Conservation (phyloP, 1,140 invertebrate species). For the Drosophila busckii region DNA sequence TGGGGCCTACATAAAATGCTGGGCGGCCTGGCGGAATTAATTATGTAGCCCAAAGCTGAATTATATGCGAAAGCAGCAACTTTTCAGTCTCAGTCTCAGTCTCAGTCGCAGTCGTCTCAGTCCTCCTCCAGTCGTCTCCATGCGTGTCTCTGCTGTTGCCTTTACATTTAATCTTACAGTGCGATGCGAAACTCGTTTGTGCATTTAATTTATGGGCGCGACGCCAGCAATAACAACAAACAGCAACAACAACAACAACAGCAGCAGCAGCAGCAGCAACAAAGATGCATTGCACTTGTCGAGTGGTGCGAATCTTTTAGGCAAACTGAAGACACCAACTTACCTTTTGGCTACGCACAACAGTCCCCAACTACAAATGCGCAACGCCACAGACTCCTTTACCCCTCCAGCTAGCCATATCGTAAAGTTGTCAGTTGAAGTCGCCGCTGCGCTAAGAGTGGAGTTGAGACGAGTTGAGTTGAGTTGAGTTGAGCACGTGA, state of each 20-base stretch:
- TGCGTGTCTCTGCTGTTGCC: conserved; percentile 20
- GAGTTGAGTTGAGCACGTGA: conserved; percentile 55
- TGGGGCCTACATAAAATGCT: conserved; percentile 45
- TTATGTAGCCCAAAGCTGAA: conserved; percentile 76
- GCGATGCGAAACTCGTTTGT: conserved; percentile 71
- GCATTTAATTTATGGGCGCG: conserved; percentile 76
- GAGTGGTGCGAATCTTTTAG: conserved; percentile 45
- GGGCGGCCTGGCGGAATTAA: conserved; percentile 67
- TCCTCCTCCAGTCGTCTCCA: neutral
- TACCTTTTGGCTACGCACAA: conserved; percentile 34
- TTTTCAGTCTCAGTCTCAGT: conserved; percentile 11
- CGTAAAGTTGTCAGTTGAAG: conserved; percentile 56
- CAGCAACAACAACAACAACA: conserved; percentile 21
- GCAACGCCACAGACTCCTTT: conserved; percentile 23
- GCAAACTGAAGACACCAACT: conserved; percentile 21
- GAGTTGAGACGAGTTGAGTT: conserved; percentile 19
- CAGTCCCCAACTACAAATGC: neutral
- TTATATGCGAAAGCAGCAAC: conserved; percentile 73
- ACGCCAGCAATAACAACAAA: conserved; percentile 53
- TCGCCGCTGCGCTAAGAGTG: conserved; percentile 14
- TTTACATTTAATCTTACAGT: conserved; percentile 62
- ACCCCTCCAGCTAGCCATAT: conserved; percentile 32
- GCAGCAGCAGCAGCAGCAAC: conserved; percentile 20
- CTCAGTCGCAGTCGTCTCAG: neutral
- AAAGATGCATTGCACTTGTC: conserved; percentile 68